Conservation (phyloP, 2,113 vertebrate genomes). For the Thamnaconus septentrionalis region DNA sequence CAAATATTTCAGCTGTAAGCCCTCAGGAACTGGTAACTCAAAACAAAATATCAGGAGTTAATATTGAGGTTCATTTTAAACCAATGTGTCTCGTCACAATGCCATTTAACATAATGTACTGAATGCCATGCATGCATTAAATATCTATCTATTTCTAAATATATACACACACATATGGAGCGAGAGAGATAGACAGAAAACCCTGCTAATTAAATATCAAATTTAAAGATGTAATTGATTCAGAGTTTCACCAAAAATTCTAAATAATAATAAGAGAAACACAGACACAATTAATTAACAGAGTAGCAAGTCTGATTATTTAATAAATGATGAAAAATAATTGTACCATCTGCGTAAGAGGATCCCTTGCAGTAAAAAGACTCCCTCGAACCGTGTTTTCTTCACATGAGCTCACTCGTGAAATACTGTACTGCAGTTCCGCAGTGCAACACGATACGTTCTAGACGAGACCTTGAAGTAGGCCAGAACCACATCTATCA, state of each 20-base stretch:
- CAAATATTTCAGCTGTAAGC: too few species aligned
- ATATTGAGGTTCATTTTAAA: background rate
- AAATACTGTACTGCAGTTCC: constrained; percentile 50
- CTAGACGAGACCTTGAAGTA: constrained; percentile 67
- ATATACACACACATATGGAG: too few species aligned
- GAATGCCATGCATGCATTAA: too few species aligned
- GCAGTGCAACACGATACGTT: constrained; percentile 63
- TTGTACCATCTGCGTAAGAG: background rate
- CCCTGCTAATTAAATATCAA: too few species aligned
- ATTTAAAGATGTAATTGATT: too few species aligned
- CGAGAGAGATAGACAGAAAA: too few species aligned
- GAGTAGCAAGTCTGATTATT: too few species aligned
- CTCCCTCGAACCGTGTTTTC: constrained; percentile 19
- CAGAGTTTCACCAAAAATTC: background rate
- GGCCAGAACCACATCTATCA: constrained; percentile 77
- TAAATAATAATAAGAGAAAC: background rate
- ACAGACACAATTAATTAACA: background rate
- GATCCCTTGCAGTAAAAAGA: background rate
- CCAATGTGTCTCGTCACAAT: too few species aligned
- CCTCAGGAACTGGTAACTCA: too few species aligned
- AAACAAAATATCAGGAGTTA: too few species aligned
- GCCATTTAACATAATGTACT: too few species aligned
- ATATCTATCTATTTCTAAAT: too few species aligned
- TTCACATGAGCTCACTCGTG: constrained; percentile 24
- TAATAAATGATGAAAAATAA: background rate